A percentile compares a stretch with the other conserved stretches of the same genome.
Conservation (phyloP, 2,113 vertebrate genomes). For the Colistium nudipinnis region DNA sequence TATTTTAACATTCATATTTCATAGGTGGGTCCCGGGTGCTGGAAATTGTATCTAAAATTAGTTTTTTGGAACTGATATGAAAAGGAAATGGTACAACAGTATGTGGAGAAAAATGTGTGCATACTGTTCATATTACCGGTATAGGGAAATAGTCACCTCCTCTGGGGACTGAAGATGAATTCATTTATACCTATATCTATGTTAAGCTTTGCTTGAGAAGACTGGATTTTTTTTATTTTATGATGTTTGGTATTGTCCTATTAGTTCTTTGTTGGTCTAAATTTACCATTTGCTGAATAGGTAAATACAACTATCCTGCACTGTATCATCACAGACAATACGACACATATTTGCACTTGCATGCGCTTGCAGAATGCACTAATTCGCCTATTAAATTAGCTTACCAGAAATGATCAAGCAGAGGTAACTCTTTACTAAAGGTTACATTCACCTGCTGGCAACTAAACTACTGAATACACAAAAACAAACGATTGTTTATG, state of each 20-base stretch:
- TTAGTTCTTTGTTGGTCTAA: no score
- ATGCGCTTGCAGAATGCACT: background rate
- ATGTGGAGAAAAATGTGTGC: constrained; percentile 37
- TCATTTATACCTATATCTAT: no score
- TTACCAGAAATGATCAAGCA: background rate
- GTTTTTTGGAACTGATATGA: constrained; percentile 50
- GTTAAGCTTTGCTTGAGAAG: no score
- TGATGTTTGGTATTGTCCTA: no score
- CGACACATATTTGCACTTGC: no score
- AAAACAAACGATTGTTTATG: background rate
- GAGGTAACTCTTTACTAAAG: background rate
- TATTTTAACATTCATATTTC: constrained; percentile 70
- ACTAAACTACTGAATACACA: background rate
- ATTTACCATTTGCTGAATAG: no score
- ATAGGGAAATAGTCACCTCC: constrained; percentile 18
- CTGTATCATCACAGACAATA: background rate
- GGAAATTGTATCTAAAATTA: constrained; percentile 70
- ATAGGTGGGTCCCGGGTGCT: constrained; percentile 51
- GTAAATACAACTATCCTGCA: background rate
- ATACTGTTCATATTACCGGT: constrained; percentile 29
- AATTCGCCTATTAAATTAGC: background rate
- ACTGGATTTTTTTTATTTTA: no score
- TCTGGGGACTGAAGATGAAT: background rate
- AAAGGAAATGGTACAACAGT: constrained; percentile 33
- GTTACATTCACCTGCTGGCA: background rate